Percentiles rank a stretch among this genome's conserved stretches.
These are phyloP conservation scores for Rotaria sp. DNA, from an alignment of 2,888 invertebrate species.

Conservation along the genomic window DNA sequence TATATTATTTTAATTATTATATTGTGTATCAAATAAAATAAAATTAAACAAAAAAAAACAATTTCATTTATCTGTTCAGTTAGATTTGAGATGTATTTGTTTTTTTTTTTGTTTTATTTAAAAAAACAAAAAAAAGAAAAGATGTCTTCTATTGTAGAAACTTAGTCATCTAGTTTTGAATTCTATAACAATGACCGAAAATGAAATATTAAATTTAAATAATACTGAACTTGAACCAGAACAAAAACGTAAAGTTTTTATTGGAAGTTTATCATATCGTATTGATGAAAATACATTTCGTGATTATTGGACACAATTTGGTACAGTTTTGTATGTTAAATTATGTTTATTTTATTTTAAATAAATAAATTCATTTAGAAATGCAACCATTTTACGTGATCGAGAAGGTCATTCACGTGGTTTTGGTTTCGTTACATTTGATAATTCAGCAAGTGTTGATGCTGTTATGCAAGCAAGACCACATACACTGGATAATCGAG, in stretches of 20 bases:
- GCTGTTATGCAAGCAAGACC: conserved; percentile 75
- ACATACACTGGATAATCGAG: conserved; percentile 82
- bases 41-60: not conserved
- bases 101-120: not conserved
- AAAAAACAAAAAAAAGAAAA: not conserved
- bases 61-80: not conserved
- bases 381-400: conserved; percentile 37
- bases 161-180: not conserved
- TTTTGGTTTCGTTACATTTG: conserved; percentile 95
- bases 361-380: not conserved
- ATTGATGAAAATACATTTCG: conserved; percentile 38
- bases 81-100: not conserved
- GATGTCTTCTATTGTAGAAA: not conserved
- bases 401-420: conserved; percentile 68
- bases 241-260: conserved; percentile 40
- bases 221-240: conserved; percentile 35
- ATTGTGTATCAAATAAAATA: not conserved
- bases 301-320: conserved; percentile 37
- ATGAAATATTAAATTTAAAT: not conserved
- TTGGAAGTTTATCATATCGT: conserved; percentile 38
- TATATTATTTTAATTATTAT: not conserved
- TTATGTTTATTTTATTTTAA: not conserved
- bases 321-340: not conserved
- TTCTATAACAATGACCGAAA: not conserved
- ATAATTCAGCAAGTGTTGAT: conserved; percentile 87